Evolutionary conservation across 53 echinoderm and acorn worm species (phyloP).

Genomic region (Pentamera pediparva): DNA sequence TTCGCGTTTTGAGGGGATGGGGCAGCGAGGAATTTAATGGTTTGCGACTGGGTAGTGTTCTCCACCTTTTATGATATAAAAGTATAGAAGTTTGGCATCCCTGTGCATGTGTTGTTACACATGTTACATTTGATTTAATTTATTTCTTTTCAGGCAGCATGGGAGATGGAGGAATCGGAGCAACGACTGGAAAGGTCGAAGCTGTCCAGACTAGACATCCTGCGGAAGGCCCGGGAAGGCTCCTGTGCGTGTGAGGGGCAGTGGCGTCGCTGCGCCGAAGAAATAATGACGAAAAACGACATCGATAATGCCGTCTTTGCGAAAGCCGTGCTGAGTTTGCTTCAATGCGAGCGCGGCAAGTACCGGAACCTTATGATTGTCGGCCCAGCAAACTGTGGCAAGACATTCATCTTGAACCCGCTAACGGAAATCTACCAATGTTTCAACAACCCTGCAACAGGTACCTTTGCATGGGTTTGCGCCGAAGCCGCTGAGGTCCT

Average conservation of each 20-base stretch:
- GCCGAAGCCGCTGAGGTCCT: conserved; percentile 18
- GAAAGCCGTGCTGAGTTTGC: not conserved
- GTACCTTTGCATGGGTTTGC: conserved; percentile 7
- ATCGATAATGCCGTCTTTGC: not conserved
- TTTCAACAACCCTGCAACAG: conserved; percentile 17
- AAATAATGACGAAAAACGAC: not conserved
- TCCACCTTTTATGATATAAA: too few relatives aligned
- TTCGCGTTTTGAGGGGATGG: too few relatives aligned
- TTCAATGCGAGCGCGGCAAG: conserved; percentile 10
- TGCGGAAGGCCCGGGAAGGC: not conserved
- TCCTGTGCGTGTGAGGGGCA: conserved; percentile 15
- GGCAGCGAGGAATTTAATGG: too few relatives aligned
- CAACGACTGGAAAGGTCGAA: not conserved
- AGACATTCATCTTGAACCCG: too few relatives aligned
- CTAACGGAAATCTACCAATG: conserved; percentile 11
- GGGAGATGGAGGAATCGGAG: conserved; percentile 21
- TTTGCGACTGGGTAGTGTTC: too few relatives aligned
- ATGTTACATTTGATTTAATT: not conserved
- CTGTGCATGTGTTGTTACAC: not conserved
- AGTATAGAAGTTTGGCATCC: too few relatives aligned
- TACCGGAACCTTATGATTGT: conserved; percentile 25
- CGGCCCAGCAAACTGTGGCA: conserved; percentile 53
- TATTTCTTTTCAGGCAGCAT: not conserved
- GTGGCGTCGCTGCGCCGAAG: conserved; percentile 18
- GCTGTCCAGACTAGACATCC: not conserved